Percentiles rank a stretch among this genome's conserved stretches.
Evolutionary conservation across 2,797 vertebrate genomes (phyloP).

Genomic region (Oreochromis grahami): DNA sequence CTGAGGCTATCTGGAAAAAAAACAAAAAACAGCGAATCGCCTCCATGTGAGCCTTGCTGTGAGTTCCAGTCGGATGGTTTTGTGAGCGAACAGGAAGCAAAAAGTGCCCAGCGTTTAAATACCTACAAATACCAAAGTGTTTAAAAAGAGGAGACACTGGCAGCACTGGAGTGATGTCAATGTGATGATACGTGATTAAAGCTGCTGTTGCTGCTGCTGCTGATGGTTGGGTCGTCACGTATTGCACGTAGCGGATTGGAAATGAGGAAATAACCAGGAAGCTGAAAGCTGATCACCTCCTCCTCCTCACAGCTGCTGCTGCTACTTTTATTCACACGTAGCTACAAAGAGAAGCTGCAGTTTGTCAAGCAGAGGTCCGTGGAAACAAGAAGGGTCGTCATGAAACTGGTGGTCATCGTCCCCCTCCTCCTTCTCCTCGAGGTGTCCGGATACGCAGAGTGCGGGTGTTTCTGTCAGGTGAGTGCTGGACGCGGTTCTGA

Average conservation of each 20-base stretch:
- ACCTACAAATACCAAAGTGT: neutral
- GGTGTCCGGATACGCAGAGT: conserved; percentile 33
- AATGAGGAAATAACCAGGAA: conserved; percentile 45
- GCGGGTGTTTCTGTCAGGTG: conserved; percentile 84
- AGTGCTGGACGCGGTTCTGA: conserved; percentile 3
- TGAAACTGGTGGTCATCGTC: conserved; percentile 30
- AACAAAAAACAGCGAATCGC: neutral
- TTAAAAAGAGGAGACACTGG: neutral
- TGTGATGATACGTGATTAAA: neutral
- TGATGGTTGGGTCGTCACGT: conserved; percentile 40
- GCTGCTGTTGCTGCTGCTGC: neutral
- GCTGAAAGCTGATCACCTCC: neutral
- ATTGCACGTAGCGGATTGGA: conserved; percentile 45
- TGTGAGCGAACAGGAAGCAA: neutral
- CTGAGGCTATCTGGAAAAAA: neutral
- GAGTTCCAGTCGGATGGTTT: neutral
- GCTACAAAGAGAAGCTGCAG: too few relatives aligned
- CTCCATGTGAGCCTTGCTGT: neutral
- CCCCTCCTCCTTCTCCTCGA: conserved; percentile 10
- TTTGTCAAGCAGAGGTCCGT: neutral
- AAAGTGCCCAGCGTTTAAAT: neutral
- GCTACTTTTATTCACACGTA: neutral
- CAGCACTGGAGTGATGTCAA: neutral
- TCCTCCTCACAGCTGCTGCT: neutral
- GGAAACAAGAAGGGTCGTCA: neutral